A percentile compares a stretch with the other conserved stretches of the same genome.
Evolutionary conservation across 2,113 vertebrate species (phyloP).

Genomic region (Zosterops japonicus): DNA sequence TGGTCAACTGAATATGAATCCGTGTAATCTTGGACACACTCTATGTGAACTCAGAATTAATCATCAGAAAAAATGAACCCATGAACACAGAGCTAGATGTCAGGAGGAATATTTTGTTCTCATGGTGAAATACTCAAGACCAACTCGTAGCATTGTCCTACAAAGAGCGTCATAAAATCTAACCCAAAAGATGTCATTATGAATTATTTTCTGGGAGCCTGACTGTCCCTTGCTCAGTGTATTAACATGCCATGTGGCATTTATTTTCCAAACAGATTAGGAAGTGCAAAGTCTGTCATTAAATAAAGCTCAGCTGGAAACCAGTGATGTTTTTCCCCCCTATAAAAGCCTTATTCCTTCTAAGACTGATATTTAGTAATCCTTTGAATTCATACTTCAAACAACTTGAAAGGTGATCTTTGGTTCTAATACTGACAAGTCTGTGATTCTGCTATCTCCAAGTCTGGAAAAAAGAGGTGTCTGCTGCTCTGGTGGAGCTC

Average conservation of each 20-base stretch:
- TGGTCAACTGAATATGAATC: conserved; percentile 70
- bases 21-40: conserved; percentile 61
- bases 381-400: conserved; percentile 21
- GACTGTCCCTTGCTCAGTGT: neutral
- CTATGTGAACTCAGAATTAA: conserved; percentile 65
- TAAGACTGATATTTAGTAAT: conserved; percentile 1
- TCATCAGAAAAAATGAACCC: conserved; percentile 61
- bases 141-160: neutral
- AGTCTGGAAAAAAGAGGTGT: neutral
- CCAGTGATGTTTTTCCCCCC: neutral
- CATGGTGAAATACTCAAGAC: conserved; percentile 52
- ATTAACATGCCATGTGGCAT: conserved; percentile 31
- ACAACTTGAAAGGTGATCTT: conserved; percentile 5
- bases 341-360: neutral
- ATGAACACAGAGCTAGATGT: conserved; percentile 39
- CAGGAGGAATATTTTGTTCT: conserved; percentile 46
- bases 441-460: neutral
- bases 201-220: conserved; percentile 20
- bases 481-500: neutral
- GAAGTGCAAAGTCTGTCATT: conserved; percentile 33
- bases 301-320: conserved; percentile 30
- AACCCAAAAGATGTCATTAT: neutral
- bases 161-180: conserved; percentile 10
- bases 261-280: conserved; percentile 43
- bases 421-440: neutral